Conservation (phyloP, 2,797 vertebrate species). For the Oreochromis grahami region DNA sequence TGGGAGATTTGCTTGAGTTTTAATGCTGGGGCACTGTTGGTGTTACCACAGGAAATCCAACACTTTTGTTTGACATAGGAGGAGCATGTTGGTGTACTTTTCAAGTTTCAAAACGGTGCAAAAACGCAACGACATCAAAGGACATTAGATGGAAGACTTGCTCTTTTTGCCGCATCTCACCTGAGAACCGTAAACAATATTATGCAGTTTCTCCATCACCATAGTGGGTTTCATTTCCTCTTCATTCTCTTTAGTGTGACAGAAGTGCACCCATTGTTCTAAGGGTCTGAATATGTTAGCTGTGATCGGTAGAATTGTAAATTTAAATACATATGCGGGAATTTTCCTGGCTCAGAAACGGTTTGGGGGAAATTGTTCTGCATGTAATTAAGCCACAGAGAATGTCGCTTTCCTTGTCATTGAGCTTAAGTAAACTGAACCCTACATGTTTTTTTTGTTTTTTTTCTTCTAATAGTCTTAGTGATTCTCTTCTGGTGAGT, state of each 20-base stretch:
- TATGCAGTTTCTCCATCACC: background rate
- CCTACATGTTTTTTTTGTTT: background rate
- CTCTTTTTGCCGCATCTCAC: background rate
- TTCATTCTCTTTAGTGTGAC: background rate
- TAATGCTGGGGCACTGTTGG: background rate
- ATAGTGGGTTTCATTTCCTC: background rate
- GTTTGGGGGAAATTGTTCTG: background rate
- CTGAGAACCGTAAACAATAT: background rate
- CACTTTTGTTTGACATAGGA: background rate
- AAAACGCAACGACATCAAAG: background rate
- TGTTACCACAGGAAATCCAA: background rate
- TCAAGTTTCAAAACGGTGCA: background rate
- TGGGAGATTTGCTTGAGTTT: constrained; percentile 21
- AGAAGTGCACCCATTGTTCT: background rate
- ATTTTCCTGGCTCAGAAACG: background rate
- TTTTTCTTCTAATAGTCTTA: background rate
- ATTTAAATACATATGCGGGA: background rate
- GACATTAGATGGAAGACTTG: background rate
- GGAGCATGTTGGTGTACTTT: background rate
- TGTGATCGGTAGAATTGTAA: background rate
- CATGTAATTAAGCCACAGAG: background rate
- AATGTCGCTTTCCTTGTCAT: background rate
- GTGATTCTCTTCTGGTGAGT: background rate
- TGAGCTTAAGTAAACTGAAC: background rate
- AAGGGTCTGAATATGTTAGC: background rate